phyloP scores from a whole-genome alignment of 2,113 vertebrate genomes.

The Pipra filicauda region DNA sequence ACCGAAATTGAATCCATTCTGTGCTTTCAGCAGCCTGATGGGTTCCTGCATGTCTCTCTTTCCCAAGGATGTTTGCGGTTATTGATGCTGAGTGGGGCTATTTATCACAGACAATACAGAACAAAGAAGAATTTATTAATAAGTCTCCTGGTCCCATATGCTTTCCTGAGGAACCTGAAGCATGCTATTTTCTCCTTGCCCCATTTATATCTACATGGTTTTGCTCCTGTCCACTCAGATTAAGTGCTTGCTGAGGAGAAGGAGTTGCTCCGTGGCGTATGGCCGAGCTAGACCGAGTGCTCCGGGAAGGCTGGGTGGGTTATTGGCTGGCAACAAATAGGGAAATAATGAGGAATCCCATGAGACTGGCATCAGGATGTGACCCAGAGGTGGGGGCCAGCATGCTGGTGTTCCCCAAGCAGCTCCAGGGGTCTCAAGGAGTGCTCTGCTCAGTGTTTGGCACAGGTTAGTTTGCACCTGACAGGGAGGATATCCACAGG shows the following conservation, averaged over 20 bases:
- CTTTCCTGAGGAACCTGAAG: neutral
- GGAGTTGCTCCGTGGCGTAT: neutral
- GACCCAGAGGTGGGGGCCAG: neutral
- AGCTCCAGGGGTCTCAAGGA: neutral
- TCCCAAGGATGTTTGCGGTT: slow-evolving; percentile 65
- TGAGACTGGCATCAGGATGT: accelerated
- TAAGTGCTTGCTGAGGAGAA: slow-evolving; percentile 3
- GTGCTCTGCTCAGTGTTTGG: neutral
- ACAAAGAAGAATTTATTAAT: slow-evolving; percentile 69
- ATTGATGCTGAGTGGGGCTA: slow-evolving; percentile 50
- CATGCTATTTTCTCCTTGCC: slow-evolving; percentile 29
- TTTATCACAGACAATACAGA: slow-evolving; percentile 65
- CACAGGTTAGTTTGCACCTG: neutral
- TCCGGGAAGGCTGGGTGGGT: accelerated
- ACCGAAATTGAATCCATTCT: slow-evolving; percentile 59
- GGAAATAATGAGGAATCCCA: accelerated
- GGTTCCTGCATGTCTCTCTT: slow-evolving; percentile 33
- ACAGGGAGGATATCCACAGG: accelerated
- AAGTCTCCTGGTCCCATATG: slow-evolving; percentile 13
- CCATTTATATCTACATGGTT: neutral
- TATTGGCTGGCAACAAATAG: neutral
- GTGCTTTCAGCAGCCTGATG: slow-evolving; percentile 19
- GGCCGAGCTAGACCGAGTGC: neutral
- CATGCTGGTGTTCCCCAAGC: neutral
- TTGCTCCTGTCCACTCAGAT: slow-evolving; percentile 28